Evolutionary conservation across 2,797 vertebrate genomes (phyloP).

Genomic region (Alectoris magna): DNA sequence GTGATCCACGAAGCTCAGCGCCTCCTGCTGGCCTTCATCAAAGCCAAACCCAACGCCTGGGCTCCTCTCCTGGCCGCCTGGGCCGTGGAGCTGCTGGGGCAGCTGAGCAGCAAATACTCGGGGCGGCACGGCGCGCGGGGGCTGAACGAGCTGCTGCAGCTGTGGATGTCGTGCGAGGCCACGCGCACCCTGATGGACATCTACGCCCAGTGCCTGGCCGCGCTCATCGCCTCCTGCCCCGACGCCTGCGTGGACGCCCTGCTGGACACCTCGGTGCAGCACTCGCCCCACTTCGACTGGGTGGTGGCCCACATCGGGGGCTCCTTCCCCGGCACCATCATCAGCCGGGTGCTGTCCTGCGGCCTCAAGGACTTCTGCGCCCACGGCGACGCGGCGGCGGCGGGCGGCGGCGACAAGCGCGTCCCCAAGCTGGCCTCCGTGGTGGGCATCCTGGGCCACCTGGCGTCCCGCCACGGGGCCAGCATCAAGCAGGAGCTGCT

Average conservation of each 20-base stretch:
- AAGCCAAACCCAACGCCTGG: slow-evolving; percentile 90
- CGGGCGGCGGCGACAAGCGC: slow-evolving; percentile 73
- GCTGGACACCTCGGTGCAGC: slow-evolving; percentile 93
- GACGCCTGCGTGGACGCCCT: slow-evolving; percentile 95
- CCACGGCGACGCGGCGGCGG: slow-evolving; percentile 77
- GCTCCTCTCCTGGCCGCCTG: slow-evolving; percentile 91
- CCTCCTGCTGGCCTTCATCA: slow-evolving; percentile 89
- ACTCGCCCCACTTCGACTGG: slow-evolving; percentile 97
- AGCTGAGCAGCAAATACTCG: slow-evolving; percentile 93
- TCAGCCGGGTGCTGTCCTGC: slow-evolving; percentile 92
- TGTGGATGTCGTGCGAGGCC: slow-evolving; percentile 94
- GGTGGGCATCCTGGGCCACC: slow-evolving; percentile 93
- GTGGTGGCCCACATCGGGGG: slow-evolving; percentile 98
- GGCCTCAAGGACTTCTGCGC: slow-evolving; percentile 95
- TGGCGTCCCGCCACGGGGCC: slow-evolving; percentile 90
- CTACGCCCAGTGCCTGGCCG: slow-evolving; percentile 92
- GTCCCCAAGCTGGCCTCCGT: slow-evolving; percentile 95
- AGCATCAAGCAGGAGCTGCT: slow-evolving; percentile 94
- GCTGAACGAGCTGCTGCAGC: slow-evolving; percentile 92
- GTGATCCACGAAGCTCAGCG: slow-evolving; percentile 85
- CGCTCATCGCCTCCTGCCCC: slow-evolving; percentile 91
- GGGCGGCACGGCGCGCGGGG: slow-evolving; percentile 79
- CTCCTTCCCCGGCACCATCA: slow-evolving; percentile 94
- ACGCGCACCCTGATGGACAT: slow-evolving; percentile 93
- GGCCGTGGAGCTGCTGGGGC: slow-evolving; percentile 95